phyloP scores from a whole-genome alignment of 92 coral and sea anemone genomes.

The Meandrina meandrites region DNA sequence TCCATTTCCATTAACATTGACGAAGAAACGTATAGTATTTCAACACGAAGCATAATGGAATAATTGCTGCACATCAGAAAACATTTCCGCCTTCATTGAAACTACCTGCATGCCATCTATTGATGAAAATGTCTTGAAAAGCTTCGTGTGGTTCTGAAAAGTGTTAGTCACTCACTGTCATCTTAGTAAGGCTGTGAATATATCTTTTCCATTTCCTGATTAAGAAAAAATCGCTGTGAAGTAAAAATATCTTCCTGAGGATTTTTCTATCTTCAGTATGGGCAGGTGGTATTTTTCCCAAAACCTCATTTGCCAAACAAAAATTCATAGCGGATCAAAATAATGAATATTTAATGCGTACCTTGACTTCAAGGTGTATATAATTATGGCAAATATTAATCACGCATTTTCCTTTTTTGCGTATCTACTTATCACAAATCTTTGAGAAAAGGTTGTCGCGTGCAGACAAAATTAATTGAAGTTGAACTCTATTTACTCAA shows the following conservation, averaged over 20 bases:
- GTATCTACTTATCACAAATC: slow-evolving; percentile 18
- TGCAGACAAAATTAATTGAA: background rate
- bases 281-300: slow-evolving; percentile 19
- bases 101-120: background rate
- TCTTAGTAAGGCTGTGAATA: background rate
- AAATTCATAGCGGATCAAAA: slow-evolving; percentile 24
- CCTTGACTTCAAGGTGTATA: slow-evolving; percentile 16
- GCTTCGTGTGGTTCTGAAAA: background rate
- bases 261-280: background rate
- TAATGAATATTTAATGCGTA: slow-evolving; percentile 2
- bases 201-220: background rate
- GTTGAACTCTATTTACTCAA: slow-evolving; percentile 1
- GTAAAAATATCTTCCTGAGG: background rate
- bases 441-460: background rate
- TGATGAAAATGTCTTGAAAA: background rate
- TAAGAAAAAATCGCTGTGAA: background rate
- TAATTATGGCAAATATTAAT: slow-evolving; percentile 21
- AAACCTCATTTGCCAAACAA: background rate
- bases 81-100: background rate
- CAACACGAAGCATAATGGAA: background rate
- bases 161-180: background rate
- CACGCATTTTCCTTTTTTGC: slow-evolving; percentile 3
- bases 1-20: background rate
- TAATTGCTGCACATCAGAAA: background rate
- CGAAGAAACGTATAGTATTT: background rate